Base-by-base conservation (phyloP, 2,888 invertebrate genomes). In the Acronicta alni region DNA sequence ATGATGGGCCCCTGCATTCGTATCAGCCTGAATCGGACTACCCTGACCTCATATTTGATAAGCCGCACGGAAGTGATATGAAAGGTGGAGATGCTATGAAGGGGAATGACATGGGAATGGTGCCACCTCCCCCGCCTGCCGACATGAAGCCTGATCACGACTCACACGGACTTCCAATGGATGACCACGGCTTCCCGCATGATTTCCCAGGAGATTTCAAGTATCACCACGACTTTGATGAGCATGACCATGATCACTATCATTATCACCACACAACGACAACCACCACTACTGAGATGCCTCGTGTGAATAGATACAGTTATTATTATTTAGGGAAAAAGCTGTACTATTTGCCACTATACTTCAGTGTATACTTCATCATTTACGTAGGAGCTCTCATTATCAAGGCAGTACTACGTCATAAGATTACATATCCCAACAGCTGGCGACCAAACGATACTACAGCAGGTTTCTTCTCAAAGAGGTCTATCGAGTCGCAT, bases 291-390 rank as follows among this genome's bases (percentile, higher is more conserved):
- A 94, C 92, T 0, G 95, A 95, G 83, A 94, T 90, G 79, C 94
- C 95, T 72, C 92, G 95, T 84, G 95, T 95, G 9, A 95, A 95
- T 79, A 94, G 91, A 83, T 96, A 96, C 91, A 96, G 96, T 82
- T 97, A 97, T 84, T 97, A 97, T 80, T 97, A 96, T 80, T 93
- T 97, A 62, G 97, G 97, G 3, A 95, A 96, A 75, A 97, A 97
- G 80, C 88, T 97, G 35, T 97, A 97, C 95, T 97, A 97, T 81
- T 91, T 97, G 64, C 97, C 97, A 0, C 86, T 97, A 43, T 97
- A 97, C 85, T 97, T 97, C 83, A 97, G 97, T 82, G 96, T 97
- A 14, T 97, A 96, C 75, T 96, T 96, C 72, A 95, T 96, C 49
- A 89, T 96, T 57, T 97, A 97, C 79, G 96, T 97, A 0, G 96